phyloP scores from a whole-genome alignment of 2,797 vertebrate genomes.

The Clarias pachynema region DNA sequence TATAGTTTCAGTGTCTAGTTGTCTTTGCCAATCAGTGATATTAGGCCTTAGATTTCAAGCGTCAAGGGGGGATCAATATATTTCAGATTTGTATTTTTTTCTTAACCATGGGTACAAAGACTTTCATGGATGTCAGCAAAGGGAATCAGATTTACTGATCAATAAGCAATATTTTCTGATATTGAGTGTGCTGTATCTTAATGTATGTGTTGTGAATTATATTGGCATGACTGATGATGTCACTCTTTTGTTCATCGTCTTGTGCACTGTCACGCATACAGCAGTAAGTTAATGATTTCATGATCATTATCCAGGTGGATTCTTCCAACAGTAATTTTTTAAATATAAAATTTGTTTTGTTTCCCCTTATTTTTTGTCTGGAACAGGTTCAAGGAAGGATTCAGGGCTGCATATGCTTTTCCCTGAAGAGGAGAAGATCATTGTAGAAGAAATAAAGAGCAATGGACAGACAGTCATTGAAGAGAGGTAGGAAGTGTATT shows the following conservation, averaged over 20 bases:
- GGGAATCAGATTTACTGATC: not conserved
- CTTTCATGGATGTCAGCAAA: not conserved
- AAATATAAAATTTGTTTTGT: not conserved
- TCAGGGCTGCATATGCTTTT: conserved; percentile 91
- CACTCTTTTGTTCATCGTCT: not conserved
- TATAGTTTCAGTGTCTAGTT: conserved; percentile 47
- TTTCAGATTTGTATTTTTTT: not conserved
- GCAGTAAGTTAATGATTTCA: not conserved
- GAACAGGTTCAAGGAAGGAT: conserved; percentile 86
- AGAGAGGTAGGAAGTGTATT: conserved; percentile 86
- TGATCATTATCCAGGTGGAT: not conserved
- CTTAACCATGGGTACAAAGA: not conserved
- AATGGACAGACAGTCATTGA: conserved; percentile 93
- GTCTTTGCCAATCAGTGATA: no score
- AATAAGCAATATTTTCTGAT: not conserved
- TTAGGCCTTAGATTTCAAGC: not conserved
- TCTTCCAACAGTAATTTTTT: not conserved
- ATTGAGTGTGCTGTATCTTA: not conserved
- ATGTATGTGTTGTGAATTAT: not conserved
- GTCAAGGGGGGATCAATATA: not conserved
- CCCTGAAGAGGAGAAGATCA: conserved; percentile 92
- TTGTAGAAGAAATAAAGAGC: conserved; percentile 90
- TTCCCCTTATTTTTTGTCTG: not conserved
- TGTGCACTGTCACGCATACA: not conserved
- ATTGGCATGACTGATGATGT: not conserved